Base-by-base conservation (phyloP, 2,113 vertebrate species). In the Acanthisitta chloris region DNA sequence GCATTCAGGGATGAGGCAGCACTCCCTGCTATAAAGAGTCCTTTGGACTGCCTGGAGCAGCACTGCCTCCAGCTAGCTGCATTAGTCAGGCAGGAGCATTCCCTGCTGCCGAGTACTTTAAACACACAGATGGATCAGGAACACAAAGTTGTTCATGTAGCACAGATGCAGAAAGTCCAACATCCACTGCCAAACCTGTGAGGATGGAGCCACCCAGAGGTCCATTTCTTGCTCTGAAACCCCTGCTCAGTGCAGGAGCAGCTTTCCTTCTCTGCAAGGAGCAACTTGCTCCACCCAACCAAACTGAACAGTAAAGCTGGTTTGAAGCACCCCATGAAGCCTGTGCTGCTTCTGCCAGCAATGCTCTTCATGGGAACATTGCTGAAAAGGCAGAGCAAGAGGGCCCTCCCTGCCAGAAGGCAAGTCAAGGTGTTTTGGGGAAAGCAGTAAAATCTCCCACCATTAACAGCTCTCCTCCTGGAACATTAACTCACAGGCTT, bases 161-260 rank as follows among this genome's bases (percentile, higher is more conserved):
- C 6, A 14, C 0, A 0, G 33, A 6, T 0, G 19, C 36, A 90
- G 28, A 21, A 80, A 65, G 31, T 1, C 45, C 42, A 43, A 4
- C 3, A 20, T 17, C 78, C n/a, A 6, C 8, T 1, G 7, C 46
- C 84, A 94, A 92, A 55, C 4, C 62, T 48, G 81, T 34, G 96
- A 54, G 45, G 88, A 66, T 65, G 57, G 94, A 94, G 93, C 80
- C 91, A 71, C 86, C 92, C 92, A 92, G 93, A 96, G 92, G 94
- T 16, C 21, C 29, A 34, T 92, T 42, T 43, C 21, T 40, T 61
- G 28, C 88, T 61, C 48, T 69, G 74, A 36, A 49, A 24, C 2
- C 48, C 34, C 23, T 82, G 38, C 62, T 58, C 36, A 8, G 36
- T 48, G 28, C 36, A 59, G n/a, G 9, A 77, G 51, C 54, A 31